phyloP scores from a whole-genome alignment of 1,140 invertebrate genomes.

The Drosophila nikananu region DNA sequence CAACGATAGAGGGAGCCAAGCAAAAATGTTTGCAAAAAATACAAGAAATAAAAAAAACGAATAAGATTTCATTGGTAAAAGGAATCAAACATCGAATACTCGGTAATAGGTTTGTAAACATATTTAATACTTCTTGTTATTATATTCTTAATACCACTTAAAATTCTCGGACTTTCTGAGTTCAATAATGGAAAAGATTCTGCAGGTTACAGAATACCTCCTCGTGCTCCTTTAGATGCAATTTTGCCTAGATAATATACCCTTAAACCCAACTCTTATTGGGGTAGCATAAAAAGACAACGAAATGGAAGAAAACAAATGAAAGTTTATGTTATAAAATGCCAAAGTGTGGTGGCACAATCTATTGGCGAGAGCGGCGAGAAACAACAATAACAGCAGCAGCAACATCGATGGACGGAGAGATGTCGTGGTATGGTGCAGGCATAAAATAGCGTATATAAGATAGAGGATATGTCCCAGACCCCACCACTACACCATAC shows the following conservation, averaged over 20 bases:
- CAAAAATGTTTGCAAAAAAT: slow-evolving; percentile 33
- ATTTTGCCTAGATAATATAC: background rate
- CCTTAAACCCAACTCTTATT: background rate
- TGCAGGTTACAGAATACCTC: background rate
- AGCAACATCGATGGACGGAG: slow-evolving; percentile 11
- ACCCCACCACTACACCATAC: slow-evolving; percentile 2
- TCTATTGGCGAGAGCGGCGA: slow-evolving; percentile 62
- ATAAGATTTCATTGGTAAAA: background rate
- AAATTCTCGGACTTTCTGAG: background rate
- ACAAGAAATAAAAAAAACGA: slow-evolving; percentile 12
- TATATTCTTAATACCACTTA: too few relatives aligned
- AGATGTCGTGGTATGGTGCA: slow-evolving; percentile 46
- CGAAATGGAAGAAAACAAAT: slow-evolving; percentile 75
- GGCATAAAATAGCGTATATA: slow-evolving; percentile 81
- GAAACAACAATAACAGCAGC: slow-evolving; percentile 30
- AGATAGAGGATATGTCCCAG: slow-evolving; percentile 73
- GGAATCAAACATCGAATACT: background rate
- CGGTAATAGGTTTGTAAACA: too few relatives aligned
- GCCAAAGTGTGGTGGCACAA: slow-evolving; percentile 78
- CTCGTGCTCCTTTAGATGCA: background rate
- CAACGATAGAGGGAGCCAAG: slow-evolving; percentile 14
- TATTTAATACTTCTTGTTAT: too few relatives aligned
- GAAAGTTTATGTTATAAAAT: slow-evolving; percentile 84
- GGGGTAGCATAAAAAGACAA: slow-evolving; percentile 15
- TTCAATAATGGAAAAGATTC: background rate